Evolutionary conservation across 2,113 vertebrate genomes (phyloP).

Genomic region (Aldabrachelys gigantea): DNA sequence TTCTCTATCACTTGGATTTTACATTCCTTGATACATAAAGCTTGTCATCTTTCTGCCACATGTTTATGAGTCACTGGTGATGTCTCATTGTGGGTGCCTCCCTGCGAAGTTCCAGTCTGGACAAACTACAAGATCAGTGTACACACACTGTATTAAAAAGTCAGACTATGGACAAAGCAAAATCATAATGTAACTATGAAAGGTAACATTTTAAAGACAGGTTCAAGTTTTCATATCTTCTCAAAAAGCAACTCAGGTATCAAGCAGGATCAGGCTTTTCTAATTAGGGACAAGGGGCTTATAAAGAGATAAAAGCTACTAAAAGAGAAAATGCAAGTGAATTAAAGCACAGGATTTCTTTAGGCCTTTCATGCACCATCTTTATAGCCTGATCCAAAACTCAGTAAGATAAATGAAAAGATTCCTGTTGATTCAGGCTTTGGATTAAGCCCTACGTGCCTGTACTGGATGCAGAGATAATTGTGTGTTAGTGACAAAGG

Average conservation of each 20-base stretch:
- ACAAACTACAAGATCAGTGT: neutral
- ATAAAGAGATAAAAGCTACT: neutral
- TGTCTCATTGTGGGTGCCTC: neutral
- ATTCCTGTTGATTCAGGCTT: neutral
- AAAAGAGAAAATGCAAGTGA: neutral
- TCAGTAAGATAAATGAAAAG: neutral
- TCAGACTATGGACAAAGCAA: neutral
- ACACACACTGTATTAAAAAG: neutral
- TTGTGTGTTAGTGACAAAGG: neutral
- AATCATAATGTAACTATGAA: neutral
- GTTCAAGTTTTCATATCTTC: neutral
- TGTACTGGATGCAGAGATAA: neutral
- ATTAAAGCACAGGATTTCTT: neutral
- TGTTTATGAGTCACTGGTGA: neutral
- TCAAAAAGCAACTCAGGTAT: neutral
- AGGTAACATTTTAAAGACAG: too few species aligned
- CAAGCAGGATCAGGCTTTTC: neutral
- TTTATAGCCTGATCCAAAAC: neutral
- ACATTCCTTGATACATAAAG: neutral
- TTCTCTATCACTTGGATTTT: neutral
- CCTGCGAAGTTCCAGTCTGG: neutral
- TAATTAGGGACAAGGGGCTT: neutral
- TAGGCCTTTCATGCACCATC: neutral
- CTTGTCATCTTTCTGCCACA: fast-evolving
- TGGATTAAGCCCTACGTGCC: neutral